These are phyloP conservation scores for Scaptodrosophila lebanonensis DNA, from an alignment of 1,140 invertebrate genomes.

Conservation along the genomic window DNA sequence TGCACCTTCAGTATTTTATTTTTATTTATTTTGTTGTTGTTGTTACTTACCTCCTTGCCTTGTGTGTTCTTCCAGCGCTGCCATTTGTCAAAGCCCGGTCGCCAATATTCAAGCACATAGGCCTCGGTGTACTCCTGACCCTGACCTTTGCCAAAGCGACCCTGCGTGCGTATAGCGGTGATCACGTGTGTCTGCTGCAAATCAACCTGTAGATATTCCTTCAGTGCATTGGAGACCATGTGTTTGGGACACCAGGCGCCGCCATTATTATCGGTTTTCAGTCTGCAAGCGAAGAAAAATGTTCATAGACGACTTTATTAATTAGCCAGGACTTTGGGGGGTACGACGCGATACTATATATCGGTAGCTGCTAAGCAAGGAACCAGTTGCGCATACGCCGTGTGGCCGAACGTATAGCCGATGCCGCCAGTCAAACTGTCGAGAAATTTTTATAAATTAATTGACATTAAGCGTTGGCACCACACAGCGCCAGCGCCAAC, in stretches of 20 bases:
- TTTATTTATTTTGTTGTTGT: neutral
- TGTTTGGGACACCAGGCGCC: slow-evolving; percentile 96
- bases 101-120: slow-evolving; percentile 94
- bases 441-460: slow-evolving; percentile 67
- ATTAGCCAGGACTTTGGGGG: slow-evolving; percentile 29
- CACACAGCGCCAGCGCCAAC: slow-evolving; percentile 40
- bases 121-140: slow-evolving; percentile 94
- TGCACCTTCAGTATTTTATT: too few relatives aligned
- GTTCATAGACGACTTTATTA: slow-evolving; percentile 49
- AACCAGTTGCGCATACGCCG: slow-evolving; percentile 37
- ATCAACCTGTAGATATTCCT: slow-evolving; percentile 94
- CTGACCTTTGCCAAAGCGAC: slow-evolving; percentile 94
- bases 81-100: slow-evolving; percentile 88
- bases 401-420: neutral
- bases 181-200: slow-evolving; percentile 87
- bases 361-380: slow-evolving; percentile 26
- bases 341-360: too few relatives aligned
- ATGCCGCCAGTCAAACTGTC: neutral
- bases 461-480: slow-evolving; percentile 76
- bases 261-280: slow-evolving; percentile 91
- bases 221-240: slow-evolving; percentile 89
- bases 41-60: slow-evolving; percentile 84
- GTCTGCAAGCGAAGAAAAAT: slow-evolving; percentile 80
- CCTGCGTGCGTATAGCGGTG: slow-evolving; percentile 91
- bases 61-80: slow-evolving; percentile 86